Evolutionary conservation across 2,888 invertebrate genomes (phyloP).

Genomic region (Drosophila imparisetae): DNA sequence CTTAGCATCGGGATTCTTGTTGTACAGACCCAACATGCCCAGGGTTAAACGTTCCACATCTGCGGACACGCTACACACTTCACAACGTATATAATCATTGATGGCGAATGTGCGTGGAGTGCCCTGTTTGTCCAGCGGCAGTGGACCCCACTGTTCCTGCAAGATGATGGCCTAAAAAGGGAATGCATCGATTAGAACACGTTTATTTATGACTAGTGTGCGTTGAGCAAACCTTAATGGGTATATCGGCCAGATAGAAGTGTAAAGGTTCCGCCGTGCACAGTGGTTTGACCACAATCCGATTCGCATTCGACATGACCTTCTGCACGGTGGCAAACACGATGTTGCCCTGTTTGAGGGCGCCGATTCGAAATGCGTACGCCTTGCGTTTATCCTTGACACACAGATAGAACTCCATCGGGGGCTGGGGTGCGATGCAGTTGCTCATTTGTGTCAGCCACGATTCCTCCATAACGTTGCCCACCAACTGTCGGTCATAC

Average conservation of each 20-base stretch:
- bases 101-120: conserved; percentile 91
- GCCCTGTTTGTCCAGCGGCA: conserved; percentile 88
- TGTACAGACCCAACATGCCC: conserved; percentile 92
- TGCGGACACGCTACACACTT: conserved; percentile 93
- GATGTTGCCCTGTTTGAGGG: conserved; percentile 91
- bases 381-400: conserved; percentile 89
- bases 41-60: conserved; percentile 94
- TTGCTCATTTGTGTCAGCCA: conserved; percentile 56
- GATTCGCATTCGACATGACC: conserved; percentile 85
- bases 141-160: conserved; percentile 60
- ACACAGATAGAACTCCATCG: conserved; percentile 89
- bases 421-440: conserved; percentile 87
- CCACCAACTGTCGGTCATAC: conserved; percentile 87
- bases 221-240: conserved; percentile 89
- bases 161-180: conserved; percentile 58
- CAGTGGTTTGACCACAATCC: conserved; percentile 88
- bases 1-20: conserved; percentile 89
- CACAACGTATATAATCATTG: conserved; percentile 94
- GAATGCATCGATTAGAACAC: not conserved
- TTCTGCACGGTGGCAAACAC: conserved; percentile 92
- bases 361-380: conserved; percentile 90
- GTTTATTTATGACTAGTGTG: not conserved
- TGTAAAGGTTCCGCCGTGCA: conserved; percentile 92
- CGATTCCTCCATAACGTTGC: conserved; percentile 76
- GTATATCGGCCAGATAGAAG: conserved; percentile 93